Percentiles rank a stretch among this genome's conserved stretches.
Evolutionary conservation across 1,140 invertebrate species (phyloP).

Genomic region (Patella vulgata): DNA sequence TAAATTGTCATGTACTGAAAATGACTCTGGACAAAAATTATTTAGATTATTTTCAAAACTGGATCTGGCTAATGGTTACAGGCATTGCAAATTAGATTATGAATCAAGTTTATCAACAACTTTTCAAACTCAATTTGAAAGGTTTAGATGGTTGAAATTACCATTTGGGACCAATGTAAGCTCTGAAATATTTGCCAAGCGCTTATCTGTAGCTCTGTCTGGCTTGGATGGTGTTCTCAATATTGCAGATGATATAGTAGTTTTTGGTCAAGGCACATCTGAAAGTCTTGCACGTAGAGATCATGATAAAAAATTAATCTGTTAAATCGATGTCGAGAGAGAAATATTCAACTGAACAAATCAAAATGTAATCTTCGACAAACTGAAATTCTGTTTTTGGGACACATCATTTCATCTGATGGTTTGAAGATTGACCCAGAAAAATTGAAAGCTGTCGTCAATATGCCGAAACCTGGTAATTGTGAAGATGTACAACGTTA

Average conservation of each 20-base stretch:
- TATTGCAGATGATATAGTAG: constrained; percentile 61
- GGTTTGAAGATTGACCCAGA: constrained; percentile 58
- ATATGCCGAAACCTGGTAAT: constrained; percentile 60
- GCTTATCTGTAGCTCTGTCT: constrained; percentile 47
- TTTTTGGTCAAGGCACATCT: constrained; percentile 42
- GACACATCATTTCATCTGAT: constrained; percentile 49
- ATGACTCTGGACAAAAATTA: no score
- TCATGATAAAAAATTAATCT: constrained; percentile 43
- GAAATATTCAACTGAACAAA: constrained; percentile 60
- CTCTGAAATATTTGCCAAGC: constrained; percentile 55
- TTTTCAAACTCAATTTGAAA: no score
- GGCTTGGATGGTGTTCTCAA: constrained; percentile 52
- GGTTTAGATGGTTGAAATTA: no score
- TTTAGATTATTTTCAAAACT: no score
- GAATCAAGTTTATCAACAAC: no score
- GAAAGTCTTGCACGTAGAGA: no score
- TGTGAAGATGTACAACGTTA: constrained; percentile 26
- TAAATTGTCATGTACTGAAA: no score
- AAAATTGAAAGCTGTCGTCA: constrained; percentile 58
- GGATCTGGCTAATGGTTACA: no score
- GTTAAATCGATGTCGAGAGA: constrained; percentile 49
- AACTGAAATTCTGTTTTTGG: constrained; percentile 16
- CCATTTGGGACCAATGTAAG: constrained; percentile 15
- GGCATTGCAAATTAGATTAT: no score
- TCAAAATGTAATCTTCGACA: constrained; percentile 40